Evolutionary conservation across 1,140 invertebrate genomes (phyloP).

Genomic region (Stegodyphus dumicola): DNA sequence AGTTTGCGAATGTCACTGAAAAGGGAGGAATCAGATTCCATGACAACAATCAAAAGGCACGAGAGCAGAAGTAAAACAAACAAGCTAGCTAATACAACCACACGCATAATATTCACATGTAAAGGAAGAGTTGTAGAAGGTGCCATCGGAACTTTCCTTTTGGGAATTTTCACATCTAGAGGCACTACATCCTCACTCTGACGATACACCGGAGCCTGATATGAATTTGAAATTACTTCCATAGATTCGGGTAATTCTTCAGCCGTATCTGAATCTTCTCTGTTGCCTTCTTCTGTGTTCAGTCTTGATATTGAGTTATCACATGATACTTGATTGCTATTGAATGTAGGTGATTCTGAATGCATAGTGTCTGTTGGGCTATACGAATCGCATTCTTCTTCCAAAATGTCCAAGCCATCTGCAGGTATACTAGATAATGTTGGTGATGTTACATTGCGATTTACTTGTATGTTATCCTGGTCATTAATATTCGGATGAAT

Average conservation of each 20-base stretch:
- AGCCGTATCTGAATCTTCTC: conserved; percentile 25
- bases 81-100: conserved; percentile 79
- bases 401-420: conserved; percentile 34
- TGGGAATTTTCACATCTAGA: conserved; percentile 56
- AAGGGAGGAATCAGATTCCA: conserved; percentile 77
- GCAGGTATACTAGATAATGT: conserved; percentile 1
- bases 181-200: conserved; percentile 29
- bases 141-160: conserved; percentile 63
- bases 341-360: conserved; percentile 49
- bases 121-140: conserved; percentile 47
- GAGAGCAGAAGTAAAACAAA: conserved; percentile 65
- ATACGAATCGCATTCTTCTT: conserved; percentile 51
- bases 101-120: conserved; percentile 73
- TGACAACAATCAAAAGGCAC: conserved; percentile 66
- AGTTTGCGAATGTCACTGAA: conserved; percentile 78
- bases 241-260: conserved; percentile 41
- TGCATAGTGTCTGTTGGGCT: conserved; percentile 42
- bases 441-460: conserved; percentile 5
- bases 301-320: conserved; percentile 16
- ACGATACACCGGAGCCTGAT: conserved; percentile 20
- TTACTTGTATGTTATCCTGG: conserved; percentile 17
- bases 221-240: conserved; percentile 5
- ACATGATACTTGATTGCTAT: conserved; percentile 25
- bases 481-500: conserved; percentile 21
- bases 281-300: conserved; percentile 19